These are phyloP conservation scores for Sorex fumeus DNA, from an alignment of 2,113 vertebrate species.

Conservation along the genomic window DNA sequence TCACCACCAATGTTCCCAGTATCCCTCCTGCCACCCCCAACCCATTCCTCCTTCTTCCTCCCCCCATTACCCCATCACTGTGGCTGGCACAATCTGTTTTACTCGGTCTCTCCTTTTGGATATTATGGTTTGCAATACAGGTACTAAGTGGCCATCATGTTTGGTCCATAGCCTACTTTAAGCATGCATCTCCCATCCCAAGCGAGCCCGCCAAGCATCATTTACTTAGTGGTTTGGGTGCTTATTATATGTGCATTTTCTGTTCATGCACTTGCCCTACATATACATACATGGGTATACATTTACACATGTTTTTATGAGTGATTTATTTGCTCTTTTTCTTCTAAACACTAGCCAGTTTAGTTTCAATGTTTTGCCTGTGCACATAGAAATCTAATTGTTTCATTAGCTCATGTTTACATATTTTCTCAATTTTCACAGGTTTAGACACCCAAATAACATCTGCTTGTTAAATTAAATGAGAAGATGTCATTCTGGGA, in stretches of 20 bases:
- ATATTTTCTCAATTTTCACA: slow-evolving; percentile 60
- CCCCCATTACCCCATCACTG: too few species aligned
- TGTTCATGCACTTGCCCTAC: neutral
- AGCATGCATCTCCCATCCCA: too few species aligned
- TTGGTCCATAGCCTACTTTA: too few species aligned
- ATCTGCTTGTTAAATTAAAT: slow-evolving; percentile 66
- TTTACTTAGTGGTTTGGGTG: too few species aligned
- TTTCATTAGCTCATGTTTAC: slow-evolving; percentile 51
- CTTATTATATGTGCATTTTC: neutral
- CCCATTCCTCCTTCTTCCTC: too few species aligned
- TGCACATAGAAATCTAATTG: slow-evolving; percentile 71
- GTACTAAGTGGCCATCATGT: too few species aligned
- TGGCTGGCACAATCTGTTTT: too few species aligned
- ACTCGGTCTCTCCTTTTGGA: too few species aligned
- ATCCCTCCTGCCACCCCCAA: too few species aligned
- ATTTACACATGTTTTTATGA: neutral
- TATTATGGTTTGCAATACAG: too few species aligned
- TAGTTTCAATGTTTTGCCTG: slow-evolving; percentile 45
- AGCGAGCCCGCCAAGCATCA: too few species aligned
- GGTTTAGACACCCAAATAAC: slow-evolving; percentile 60
- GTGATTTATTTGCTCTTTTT: slow-evolving; percentile 47
- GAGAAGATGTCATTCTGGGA: slow-evolving; percentile 71
- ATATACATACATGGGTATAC: neutral
- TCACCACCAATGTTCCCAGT: too few species aligned
- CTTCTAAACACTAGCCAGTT: slow-evolving; percentile 16